Percentiles rank a stretch among this genome's conserved stretches.
Evolutionary conservation across 2,113 vertebrate genomes (phyloP).

Genomic region (Otis tarda): DNA sequence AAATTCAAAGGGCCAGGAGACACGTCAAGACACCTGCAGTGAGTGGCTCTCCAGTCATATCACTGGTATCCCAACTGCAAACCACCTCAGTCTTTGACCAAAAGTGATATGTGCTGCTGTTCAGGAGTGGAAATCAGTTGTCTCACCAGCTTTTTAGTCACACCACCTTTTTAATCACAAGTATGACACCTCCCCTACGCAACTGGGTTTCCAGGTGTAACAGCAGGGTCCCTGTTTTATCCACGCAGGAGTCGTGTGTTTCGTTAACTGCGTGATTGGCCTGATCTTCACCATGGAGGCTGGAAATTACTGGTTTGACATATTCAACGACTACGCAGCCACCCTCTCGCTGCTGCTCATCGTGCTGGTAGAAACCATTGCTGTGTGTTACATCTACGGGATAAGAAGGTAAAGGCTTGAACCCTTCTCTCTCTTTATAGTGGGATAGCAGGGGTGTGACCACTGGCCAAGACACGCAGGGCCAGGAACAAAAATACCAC

Average conservation of each 20-base stretch:
- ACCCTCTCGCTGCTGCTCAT: constrained; percentile 90
- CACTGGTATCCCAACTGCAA: rapidly evolving
- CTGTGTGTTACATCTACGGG: constrained; percentile 89
- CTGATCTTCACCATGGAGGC: constrained; percentile 86
- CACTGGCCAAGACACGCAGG: background rate
- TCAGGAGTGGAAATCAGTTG: background rate
- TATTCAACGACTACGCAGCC: constrained; percentile 92
- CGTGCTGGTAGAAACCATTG: constrained; percentile 84
- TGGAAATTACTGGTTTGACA: constrained; percentile 94
- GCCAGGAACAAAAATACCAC: background rate
- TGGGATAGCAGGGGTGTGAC: rapidly evolving
- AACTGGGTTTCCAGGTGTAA: background rate
- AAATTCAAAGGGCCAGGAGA: background rate
- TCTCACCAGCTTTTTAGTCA: background rate
- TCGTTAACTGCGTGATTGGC: constrained; percentile 82
- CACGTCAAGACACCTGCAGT: background rate
- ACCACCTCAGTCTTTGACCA: background rate
- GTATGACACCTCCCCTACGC: rapidly evolving
- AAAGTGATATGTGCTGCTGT: rapidly evolving
- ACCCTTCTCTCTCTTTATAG: background rate
- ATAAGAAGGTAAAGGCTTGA: constrained; percentile 80
- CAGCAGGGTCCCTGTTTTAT: background rate
- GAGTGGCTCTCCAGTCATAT: background rate
- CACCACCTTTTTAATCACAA: background rate
- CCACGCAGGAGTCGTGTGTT: constrained; percentile 81